phyloP scores from a whole-genome alignment of 1,140 invertebrate species.

The Drosophila ogumai region DNA sequence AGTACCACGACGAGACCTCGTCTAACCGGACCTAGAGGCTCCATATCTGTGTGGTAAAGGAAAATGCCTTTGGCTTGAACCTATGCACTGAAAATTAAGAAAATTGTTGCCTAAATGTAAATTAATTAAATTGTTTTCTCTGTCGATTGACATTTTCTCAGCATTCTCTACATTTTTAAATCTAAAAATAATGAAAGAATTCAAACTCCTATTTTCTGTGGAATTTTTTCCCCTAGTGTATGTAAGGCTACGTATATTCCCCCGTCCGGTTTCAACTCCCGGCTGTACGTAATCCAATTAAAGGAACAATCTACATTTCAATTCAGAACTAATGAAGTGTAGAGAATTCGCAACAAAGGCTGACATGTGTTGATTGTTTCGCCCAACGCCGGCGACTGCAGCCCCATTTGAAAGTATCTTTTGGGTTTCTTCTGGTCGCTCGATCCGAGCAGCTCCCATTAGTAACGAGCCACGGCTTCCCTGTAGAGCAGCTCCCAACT shows the following conservation, averaged over 20 bases:
- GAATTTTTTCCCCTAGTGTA: slow-evolving; percentile 4
- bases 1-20: slow-evolving; percentile 39
- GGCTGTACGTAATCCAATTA: slow-evolving; percentile 76
- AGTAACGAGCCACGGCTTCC: slow-evolving; percentile 59
- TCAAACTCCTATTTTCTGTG: not conserved
- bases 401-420: slow-evolving; percentile 68
- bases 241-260: slow-evolving; percentile 12
- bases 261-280: slow-evolving; percentile 62
- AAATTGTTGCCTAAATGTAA: not conserved
- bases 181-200: not conserved
- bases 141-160: too few relatives aligned
- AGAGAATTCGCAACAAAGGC: slow-evolving; percentile 75
- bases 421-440: slow-evolving; percentile 36
- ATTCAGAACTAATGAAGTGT: slow-evolving; percentile 83
- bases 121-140: not conserved
- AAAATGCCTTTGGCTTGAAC: slow-evolving; percentile 45
- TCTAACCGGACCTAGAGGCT: slow-evolving; percentile 76
- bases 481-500: slow-evolving; percentile 52
- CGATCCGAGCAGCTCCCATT: slow-evolving; percentile 45
- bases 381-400: slow-evolving; percentile 53
- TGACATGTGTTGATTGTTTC: slow-evolving; percentile 66
- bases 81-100: slow-evolving; percentile 6
- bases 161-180: not conserved
- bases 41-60: slow-evolving; percentile 35
- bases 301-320: slow-evolving; percentile 83